A percentile compares a stretch with the other conserved stretches of the same genome.
These are phyloP conservation scores for Miichthys miiuy DNA, from an alignment of 2,797 vertebrate species.

Conservation along the genomic window DNA sequence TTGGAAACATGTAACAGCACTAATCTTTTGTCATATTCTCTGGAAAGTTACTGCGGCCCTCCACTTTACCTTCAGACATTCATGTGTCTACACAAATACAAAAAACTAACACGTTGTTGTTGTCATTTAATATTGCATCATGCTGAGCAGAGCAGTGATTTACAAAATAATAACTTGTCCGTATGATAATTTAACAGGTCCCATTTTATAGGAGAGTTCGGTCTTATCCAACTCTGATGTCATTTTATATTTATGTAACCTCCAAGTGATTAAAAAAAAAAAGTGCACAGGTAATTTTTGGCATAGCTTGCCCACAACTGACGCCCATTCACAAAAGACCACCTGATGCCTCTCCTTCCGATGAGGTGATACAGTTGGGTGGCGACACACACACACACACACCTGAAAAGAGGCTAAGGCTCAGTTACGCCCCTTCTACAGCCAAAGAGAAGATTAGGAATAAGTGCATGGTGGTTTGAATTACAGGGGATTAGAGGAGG, in stretches of 20 bases:
- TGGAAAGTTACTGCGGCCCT: constrained; percentile 1
- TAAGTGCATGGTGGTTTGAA: constrained; percentile 37
- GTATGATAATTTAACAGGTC: background rate
- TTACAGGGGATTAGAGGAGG: constrained; percentile 56
- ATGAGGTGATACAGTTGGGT: constrained; percentile 12
- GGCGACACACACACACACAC: constrained; percentile 18
- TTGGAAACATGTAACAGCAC: background rate
- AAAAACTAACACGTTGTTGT: background rate
- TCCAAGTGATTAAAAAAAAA: background rate
- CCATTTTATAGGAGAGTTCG: background rate
- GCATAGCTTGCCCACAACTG: background rate
- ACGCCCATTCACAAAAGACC: background rate
- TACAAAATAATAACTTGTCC: background rate
- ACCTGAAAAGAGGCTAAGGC: constrained; percentile 22
- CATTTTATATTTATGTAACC: background rate
- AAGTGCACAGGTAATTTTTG: background rate
- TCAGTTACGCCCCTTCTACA: constrained; percentile 44
- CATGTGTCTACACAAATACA: background rate
- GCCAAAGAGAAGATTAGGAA: constrained; percentile 51
- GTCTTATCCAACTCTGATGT: background rate
- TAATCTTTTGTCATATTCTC: background rate
- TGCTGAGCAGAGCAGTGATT: background rate
- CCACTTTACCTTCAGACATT: background rate
- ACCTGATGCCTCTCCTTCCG: background rate
- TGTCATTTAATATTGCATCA: background rate